These are phyloP conservation scores for Pelagia noctiluca DNA, from an alignment of 30 jellyfish, hydroid and myxozoan genomes.

Conservation along the genomic window DNA sequence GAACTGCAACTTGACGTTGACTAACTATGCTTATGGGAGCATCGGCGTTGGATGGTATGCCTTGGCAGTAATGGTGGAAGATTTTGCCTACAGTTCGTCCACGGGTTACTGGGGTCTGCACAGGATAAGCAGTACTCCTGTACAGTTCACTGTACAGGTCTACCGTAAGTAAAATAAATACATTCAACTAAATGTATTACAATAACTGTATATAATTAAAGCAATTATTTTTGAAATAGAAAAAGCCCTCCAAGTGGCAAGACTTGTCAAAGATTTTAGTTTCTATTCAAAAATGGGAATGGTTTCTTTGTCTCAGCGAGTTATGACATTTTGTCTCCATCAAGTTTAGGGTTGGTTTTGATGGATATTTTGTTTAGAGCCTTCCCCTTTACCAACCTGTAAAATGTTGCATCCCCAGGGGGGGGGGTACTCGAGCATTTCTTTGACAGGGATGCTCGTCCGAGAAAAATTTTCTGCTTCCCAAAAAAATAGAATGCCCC, in stretches of 20 bases:
- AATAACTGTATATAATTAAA: not conserved
- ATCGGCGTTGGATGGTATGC: constrained; percentile 24
- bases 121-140: constrained; percentile 25
- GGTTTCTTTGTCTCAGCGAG: not conserved
- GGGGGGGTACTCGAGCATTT: no score
- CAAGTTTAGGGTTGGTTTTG: no score
- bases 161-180: not conserved
- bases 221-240: constrained; percentile 2
- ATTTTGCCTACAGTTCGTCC: not conserved
- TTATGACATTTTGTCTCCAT: no score
- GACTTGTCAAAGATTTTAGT: not conserved
- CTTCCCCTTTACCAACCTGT: no score
- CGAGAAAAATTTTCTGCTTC: no score
- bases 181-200: no score
- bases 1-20: constrained; percentile 6
- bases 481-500: constrained; percentile 13
- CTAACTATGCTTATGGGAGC: not conserved
- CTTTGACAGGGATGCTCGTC: no score
- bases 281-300: not conserved
- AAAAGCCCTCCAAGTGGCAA: not conserved
- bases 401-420: no score
- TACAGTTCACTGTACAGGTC: constrained; percentile 28
- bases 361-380: no score
- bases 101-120: no score
- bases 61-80: constrained; percentile 44